These are phyloP conservation scores for Australoheros facetus DNA, from an alignment of 2,797 vertebrate species.

Conservation along the genomic window DNA sequence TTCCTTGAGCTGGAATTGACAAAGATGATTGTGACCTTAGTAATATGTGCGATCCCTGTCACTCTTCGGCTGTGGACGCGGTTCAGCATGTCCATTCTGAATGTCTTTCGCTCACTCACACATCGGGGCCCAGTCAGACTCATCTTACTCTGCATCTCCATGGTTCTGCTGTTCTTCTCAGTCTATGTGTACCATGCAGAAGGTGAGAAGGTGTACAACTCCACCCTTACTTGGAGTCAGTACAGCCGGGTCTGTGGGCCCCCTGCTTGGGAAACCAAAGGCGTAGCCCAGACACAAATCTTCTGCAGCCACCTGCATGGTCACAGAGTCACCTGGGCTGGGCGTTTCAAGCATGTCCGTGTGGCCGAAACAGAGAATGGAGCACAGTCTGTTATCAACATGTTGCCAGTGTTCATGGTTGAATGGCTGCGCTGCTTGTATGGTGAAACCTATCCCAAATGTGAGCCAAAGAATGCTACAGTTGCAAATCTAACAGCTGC, in stretches of 20 bases:
- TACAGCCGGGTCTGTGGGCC: conserved; percentile 90
- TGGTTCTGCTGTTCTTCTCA: conserved; percentile 89
- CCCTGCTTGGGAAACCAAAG: conserved; percentile 89
- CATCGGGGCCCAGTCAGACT: conserved; percentile 92
- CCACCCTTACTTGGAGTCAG: conserved; percentile 91
- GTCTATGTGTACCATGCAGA: conserved; percentile 92
- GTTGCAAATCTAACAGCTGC: conserved; percentile 46
- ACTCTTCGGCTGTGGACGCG: conserved; percentile 89
- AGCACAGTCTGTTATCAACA: conserved; percentile 90
- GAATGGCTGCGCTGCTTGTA: conserved; percentile 97
- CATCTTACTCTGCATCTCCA: conserved; percentile 90
- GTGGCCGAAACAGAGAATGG: conserved; percentile 95
- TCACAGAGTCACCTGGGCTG: conserved; percentile 93
- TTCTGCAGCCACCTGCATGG: conserved; percentile 95
- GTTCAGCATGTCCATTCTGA: conserved; percentile 85
- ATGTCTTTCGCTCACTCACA: conserved; percentile 83
- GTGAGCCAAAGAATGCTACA: conserved; percentile 81
- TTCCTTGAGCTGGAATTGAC: conserved; percentile 89
- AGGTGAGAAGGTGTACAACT: conserved; percentile 96
- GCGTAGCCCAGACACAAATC: conserved; percentile 94
- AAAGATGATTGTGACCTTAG: conserved; percentile 88
- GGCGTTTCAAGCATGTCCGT: conserved; percentile 89
- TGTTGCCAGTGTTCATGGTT: conserved; percentile 89
- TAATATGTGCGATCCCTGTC: conserved; percentile 87
- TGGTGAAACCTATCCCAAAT: conserved; percentile 91